Percentiles rank a stretch among this genome's conserved stretches.
Conservation (phyloP, 2,113 vertebrate species). For the Ptychochromis oligacanthus region DNA sequence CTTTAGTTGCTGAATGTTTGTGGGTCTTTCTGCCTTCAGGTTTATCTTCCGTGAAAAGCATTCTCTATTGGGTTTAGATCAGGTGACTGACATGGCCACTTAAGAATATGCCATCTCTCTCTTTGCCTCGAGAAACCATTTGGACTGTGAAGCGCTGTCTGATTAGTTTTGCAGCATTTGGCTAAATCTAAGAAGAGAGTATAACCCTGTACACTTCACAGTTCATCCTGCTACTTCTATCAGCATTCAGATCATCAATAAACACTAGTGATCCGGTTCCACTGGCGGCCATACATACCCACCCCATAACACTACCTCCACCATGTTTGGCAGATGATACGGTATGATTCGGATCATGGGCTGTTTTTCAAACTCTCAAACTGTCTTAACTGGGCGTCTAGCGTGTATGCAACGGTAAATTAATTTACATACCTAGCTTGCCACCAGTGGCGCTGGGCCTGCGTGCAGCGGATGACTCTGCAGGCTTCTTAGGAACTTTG, state of each 20-base stretch:
- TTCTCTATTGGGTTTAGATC: background rate
- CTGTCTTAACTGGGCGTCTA: background rate
- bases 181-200: background rate
- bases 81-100: background rate
- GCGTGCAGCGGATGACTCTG: slow-evolving; percentile 80
- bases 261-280: background rate
- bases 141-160: background rate
- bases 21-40: background rate
- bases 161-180: background rate
- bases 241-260: background rate
- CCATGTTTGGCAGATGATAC: background rate
- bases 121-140: background rate
- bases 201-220: background rate
- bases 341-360: background rate
- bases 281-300: background rate
- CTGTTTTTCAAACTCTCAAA: background rate
- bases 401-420: background rate
- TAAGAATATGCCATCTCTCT: background rate
- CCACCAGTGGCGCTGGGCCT: slow-evolving; percentile 88
- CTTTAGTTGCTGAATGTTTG: background rate
- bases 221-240: background rate
- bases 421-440: slow-evolving; percentile 84
- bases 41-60: background rate
- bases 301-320: background rate
- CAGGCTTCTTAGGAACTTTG: slow-evolving; percentile 90